A percentile compares a stretch with the other conserved stretches of the same genome.
Evolutionary conservation across 2,113 vertebrate genomes (phyloP).

Genomic region (Calidris pygmaea): DNA sequence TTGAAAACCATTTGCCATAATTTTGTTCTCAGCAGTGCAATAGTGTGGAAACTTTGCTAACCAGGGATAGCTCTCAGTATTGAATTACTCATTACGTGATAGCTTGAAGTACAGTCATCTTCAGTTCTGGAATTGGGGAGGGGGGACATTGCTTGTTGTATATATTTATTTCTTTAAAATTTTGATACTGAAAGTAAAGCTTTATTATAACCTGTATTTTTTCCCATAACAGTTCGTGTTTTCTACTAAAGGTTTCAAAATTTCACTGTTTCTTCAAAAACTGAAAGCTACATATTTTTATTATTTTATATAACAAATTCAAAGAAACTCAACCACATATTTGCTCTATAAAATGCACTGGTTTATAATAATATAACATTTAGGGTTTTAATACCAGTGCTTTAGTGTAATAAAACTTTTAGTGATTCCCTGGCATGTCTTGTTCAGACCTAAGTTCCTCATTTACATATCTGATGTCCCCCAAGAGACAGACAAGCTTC

Average conservation of each 20-base stretch:
- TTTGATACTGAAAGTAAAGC: not conserved
- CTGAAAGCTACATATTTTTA: slow-evolving; percentile 29
- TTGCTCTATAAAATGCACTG: slow-evolving; percentile 71
- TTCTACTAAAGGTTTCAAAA: not conserved
- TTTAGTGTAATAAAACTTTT: slow-evolving; percentile 78
- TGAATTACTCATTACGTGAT: not conserved
- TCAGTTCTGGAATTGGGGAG: not conserved
- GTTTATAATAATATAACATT: slow-evolving; percentile 54
- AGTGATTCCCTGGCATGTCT: slow-evolving; percentile 74
- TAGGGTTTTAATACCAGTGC: slow-evolving; percentile 60
- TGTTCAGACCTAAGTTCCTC: slow-evolving; percentile 76
- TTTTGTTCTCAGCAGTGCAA: not conserved
- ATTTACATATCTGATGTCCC: slow-evolving; percentile 83
- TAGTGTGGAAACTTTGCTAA: not conserved
- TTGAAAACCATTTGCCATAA: not conserved
- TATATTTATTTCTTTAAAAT: not conserved
- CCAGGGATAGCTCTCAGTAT: not conserved
- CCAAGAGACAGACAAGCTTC: slow-evolving; percentile 80
- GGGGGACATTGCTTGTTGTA: not conserved
- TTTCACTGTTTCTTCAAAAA: slow-evolving; percentile 38
- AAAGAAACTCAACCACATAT: not conserved
- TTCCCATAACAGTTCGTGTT: not conserved
- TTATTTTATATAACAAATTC: slow-evolving; percentile 17
- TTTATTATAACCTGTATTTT: not conserved
- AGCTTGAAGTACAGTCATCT: not conserved